Evolutionary conservation across 2,113 vertebrate species (phyloP).

Genomic region (Rhabdomys dilectus): DNA sequence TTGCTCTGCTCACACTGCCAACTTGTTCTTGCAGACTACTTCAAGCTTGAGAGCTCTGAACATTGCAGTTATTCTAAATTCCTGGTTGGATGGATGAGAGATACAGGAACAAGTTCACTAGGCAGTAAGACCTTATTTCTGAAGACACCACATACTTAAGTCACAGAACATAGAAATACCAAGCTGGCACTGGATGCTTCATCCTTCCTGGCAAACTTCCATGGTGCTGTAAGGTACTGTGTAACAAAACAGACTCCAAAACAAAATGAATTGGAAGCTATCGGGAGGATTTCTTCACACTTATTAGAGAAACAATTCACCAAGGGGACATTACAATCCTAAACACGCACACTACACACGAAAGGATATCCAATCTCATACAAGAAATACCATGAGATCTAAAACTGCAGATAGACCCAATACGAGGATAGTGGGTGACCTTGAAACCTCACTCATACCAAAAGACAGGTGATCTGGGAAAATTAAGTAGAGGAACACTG

Average conservation of each 20-base stretch:
- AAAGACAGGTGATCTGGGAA: neutral
- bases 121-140: neutral
- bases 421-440: neutral
- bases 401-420: neutral
- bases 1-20: neutral
- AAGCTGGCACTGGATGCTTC: neutral
- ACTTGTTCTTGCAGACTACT: neutral
- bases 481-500: neutral
- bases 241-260: neutral
- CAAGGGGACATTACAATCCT: neutral
- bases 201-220: neutral
- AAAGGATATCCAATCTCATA: neutral
- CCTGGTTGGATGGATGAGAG: neutral
- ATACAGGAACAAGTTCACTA: neutral
- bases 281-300: too few relatives aligned
- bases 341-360: neutral
- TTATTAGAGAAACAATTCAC: neutral
- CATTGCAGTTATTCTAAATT: neutral
- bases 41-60: neutral
- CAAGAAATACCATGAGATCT: neutral
- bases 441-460: neutral
- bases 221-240: neutral
- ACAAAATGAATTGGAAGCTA: neutral
- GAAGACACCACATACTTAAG: too few relatives aligned
- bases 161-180: neutral